These are phyloP conservation scores for Oplegnathus fasciatus DNA, from an alignment of 2,113 vertebrate species.

Conservation along the genomic window DNA sequence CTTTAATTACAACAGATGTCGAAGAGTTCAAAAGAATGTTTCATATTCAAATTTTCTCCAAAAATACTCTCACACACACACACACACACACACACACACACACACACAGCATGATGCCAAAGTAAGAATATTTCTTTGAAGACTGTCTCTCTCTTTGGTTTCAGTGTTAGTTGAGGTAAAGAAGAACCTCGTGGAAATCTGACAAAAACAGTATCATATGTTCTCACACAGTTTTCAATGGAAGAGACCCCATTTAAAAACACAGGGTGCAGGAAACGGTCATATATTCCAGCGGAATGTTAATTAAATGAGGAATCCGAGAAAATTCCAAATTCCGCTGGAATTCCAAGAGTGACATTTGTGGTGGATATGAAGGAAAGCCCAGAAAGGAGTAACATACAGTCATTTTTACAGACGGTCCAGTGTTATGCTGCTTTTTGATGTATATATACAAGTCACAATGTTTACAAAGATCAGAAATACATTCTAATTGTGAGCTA, in stretches of 20 bases:
- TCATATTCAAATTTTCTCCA: constrained; percentile 26
- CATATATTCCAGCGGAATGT: constrained; percentile 56
- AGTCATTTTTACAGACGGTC: constrained; percentile 58
- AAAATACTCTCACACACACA: constrained; percentile 15
- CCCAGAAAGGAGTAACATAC: constrained; percentile 59
- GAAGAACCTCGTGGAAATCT: constrained; percentile 3
- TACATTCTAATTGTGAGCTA: constrained; percentile 77
- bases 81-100: constrained; percentile 10
- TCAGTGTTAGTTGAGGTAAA: constrained; percentile 22
- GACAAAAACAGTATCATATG: constrained; percentile 6
- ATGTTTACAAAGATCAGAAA: constrained; percentile 84
- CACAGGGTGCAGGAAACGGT: constrained; percentile 31
- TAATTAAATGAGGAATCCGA: constrained; percentile 54
- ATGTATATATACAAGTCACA: constrained; percentile 76
- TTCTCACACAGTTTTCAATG: constrained; percentile 40
- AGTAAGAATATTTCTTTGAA: constrained; percentile 26
- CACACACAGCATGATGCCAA: constrained; percentile 42
- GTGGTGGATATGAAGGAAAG: constrained; percentile 60
- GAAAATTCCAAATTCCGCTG: constrained; percentile 51
- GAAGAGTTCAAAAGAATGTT: constrained; percentile 65
- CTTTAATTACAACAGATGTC: constrained; percentile 26
- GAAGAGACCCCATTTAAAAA: constrained; percentile 40
- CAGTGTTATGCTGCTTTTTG: constrained; percentile 83
- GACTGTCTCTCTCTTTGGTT: background rate
- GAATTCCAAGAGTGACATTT: constrained; percentile 52